Evolutionary conservation across 2,888 invertebrate species (phyloP), one percentile per base, ranked within the genome.

Genomic region (Pomacea canaliculata): DNA sequence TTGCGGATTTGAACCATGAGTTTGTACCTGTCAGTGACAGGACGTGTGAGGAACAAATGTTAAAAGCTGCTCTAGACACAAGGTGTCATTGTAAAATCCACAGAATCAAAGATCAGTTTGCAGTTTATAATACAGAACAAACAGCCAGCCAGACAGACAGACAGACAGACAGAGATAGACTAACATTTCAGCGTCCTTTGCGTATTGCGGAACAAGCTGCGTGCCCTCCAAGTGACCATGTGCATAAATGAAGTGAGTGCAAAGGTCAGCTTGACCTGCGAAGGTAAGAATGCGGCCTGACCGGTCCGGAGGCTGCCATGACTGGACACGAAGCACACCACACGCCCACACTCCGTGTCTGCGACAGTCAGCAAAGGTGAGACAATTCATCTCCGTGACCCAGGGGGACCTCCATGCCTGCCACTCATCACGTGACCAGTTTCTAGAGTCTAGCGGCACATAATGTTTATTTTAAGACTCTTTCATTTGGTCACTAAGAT

Each of bases 1-100:
- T 93, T 94, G 60, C 94, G 92, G 0, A 93, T 93, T 18, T 67
- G 74, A n/a, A 96, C 94, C 87, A 68, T 68, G 48, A 96, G 94
- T 85, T 96, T 95, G 90, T 96, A 97, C 87, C 88, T 88, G 78
- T 19, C 10, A 19, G 27, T n/a, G 19, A 60, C 1, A 60, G 16
- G 60, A 19, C 60, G n/a, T 16, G 60, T 19, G 19, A 63, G 63
- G 27, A 63, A 4, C 3, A 60, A n/a, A 60, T 5, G 3, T 19
- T 2, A 3, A 60, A 16, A 60, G 3, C 16, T 16, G 18, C 16
- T 16, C 7, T 60, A 60, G 18, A 5, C 4, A 60, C 7, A 60
- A 60, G 3, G 2, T 1, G 4, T n/a, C 60, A 60, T 60, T 16
- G 18, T 23, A n/a, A 60, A 60, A 60, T 5, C n/a, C n/a, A n/a